Evolutionary conservation across 2,113 vertebrate genomes (phyloP).

Genomic region (Notothenia coriiceps): DNA sequence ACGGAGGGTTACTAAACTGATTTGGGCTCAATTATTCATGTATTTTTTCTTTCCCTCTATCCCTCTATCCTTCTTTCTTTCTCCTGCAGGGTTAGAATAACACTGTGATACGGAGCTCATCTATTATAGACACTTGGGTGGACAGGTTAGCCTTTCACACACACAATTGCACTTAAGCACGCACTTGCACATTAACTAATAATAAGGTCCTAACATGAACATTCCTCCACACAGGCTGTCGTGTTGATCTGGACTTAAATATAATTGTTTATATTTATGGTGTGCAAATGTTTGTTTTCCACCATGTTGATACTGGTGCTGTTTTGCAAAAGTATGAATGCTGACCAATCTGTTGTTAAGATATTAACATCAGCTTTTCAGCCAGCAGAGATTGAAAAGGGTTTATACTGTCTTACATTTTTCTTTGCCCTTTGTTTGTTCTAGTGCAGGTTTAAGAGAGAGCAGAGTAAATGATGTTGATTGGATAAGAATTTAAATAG

Average conservation of each 20-base stretch:
- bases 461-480: conserved; percentile 47
- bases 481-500: conserved; percentile 62
- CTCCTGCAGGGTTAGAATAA: conserved; percentile 68
- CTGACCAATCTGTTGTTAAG: neutral
- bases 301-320: neutral
- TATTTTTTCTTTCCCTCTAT: conserved; percentile 62
- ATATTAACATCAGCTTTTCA: neutral
- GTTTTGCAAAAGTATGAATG: neutral
- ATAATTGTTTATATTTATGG: neutral
- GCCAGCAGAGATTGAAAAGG: conserved; percentile 1
- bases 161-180: conserved; percentile 1
- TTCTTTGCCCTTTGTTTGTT: conserved; percentile 20
- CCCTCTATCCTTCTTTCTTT: conserved; percentile 57
- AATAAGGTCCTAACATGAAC: neutral
- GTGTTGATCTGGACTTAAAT: conserved; percentile 1
- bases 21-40: conserved; percentile 73
- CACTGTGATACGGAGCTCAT: conserved; percentile 69
- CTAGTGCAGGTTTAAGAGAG: neutral
- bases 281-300: neutral
- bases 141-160: conserved; percentile 52
- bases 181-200: conserved; percentile 40
- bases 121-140: conserved; percentile 65
- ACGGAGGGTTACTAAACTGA: conserved; percentile 66
- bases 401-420: conserved; percentile 11
- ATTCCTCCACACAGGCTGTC: conserved; percentile 20